These are phyloP conservation scores for Lasioglossum pauxillum DNA, from an alignment of 2,888 invertebrate genomes.

Conservation along the genomic window DNA sequence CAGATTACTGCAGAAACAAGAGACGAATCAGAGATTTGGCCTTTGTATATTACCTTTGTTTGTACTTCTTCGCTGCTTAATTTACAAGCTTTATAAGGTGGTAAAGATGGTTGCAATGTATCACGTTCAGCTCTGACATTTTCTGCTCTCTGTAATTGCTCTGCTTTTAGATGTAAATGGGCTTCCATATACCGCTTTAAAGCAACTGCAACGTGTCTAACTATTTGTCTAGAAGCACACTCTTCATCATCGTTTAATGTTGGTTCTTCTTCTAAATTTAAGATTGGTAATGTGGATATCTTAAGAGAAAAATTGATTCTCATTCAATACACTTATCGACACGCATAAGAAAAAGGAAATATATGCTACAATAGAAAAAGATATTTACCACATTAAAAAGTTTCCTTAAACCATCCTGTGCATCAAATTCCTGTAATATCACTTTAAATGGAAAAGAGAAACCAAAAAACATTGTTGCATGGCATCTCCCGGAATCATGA, in stretches of 20 bases:
- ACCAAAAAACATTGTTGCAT: constrained; percentile 99
- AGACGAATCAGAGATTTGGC: not conserved
- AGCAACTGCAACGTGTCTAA: constrained; percentile 95
- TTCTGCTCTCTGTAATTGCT: constrained; percentile 88
- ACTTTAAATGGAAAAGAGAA: constrained; percentile 96
- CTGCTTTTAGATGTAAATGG: constrained; percentile 93
- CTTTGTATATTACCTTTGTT: constrained; percentile 87
- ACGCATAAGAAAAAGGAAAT: not conserved
- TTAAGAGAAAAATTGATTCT: constrained; percentile 74
- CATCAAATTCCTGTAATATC: constrained; percentile 97
- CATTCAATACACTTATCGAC: not conserved
- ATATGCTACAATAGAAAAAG: not conserved
- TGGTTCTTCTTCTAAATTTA: constrained; percentile 88
- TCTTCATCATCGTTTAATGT: constrained; percentile 93
- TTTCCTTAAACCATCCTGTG: constrained; percentile 96
- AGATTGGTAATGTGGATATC: constrained; percentile 94
- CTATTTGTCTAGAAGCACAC: constrained; percentile 95
- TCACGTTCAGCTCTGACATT: constrained; percentile 83
- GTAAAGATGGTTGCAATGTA: constrained; percentile 81
- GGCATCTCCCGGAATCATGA: constrained; percentile 98
- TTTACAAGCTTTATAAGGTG: constrained; percentile 86
- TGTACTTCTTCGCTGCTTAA: constrained; percentile 92
- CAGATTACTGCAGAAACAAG: not conserved
- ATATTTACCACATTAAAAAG: constrained; percentile 94
- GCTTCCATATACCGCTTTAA: constrained; percentile 96